Percentiles rank a stretch among this genome's conserved stretches.
Conservation (phyloP, 2,113 vertebrate species). For the Spea bombifrons region DNA sequence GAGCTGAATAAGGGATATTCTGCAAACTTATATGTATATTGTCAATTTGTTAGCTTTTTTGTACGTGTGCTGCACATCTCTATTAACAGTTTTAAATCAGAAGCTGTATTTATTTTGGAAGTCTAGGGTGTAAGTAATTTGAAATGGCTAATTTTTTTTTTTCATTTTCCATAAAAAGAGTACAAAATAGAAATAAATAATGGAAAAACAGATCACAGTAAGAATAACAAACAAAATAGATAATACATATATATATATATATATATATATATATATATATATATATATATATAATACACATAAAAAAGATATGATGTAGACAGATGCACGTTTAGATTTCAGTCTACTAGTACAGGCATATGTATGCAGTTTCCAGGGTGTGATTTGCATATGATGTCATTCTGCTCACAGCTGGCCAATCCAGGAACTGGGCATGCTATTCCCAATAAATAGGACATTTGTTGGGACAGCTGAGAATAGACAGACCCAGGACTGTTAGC, state of each 20-base stretch:
- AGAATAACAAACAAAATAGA: neutral
- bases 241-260: neutral
- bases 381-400: too few relatives aligned
- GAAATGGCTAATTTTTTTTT: neutral
- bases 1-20: neutral
- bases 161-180: neutral
- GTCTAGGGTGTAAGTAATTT: neutral
- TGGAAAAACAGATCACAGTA: neutral
- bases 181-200: neutral
- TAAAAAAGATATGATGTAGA: too few relatives aligned
- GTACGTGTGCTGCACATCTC: neutral
- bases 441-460: too few relatives aligned
- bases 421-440: too few relatives aligned
- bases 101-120: slow-evolving; percentile 2
- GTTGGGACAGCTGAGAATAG: too few relatives aligned
- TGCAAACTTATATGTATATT: slow-evolving; percentile 3
- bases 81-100: neutral
- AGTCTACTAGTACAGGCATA: too few relatives aligned
- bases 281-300: too few relatives aligned
- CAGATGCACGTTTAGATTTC: too few relatives aligned
- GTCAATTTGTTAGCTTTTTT: slow-evolving; percentile 1
- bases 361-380: too few relatives aligned
- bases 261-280: too few relatives aligned
- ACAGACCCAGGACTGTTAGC: too few relatives aligned
- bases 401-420: too few relatives aligned